A percentile compares a stretch with the other conserved stretches of the same genome.
phyloP scores from a whole-genome alignment of 2,113 vertebrate species.

The Triplophysa tibetana region DNA sequence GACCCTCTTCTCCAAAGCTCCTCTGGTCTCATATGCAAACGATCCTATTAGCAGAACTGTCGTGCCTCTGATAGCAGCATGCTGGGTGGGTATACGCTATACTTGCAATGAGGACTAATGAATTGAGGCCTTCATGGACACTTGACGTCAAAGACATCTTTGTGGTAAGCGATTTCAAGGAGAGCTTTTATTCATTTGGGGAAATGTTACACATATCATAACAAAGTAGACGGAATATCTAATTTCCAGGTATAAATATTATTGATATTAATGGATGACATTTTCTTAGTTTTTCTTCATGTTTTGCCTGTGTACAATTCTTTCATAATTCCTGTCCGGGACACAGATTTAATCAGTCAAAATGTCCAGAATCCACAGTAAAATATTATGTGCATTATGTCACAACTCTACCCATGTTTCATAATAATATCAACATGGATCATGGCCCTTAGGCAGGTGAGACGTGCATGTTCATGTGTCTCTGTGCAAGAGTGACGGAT shows the following conservation, averaged over 20 bases:
- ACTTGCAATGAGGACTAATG: slow-evolving; percentile 23
- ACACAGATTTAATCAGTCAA: background rate
- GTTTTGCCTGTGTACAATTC: background rate
- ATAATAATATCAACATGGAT: slow-evolving; percentile 41
- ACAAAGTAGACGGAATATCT: background rate
- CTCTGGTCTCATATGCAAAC: slow-evolving; percentile 44
- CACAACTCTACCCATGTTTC: background rate
- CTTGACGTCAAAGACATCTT: slow-evolving; percentile 17
- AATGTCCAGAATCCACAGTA: background rate
- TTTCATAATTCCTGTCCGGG: background rate
- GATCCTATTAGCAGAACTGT: slow-evolving; percentile 20
- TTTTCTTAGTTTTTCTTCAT: background rate
- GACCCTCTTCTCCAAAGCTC: slow-evolving; percentile 53
- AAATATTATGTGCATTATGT: slow-evolving; percentile 10
- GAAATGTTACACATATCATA: background rate
- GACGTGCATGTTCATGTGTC: background rate
- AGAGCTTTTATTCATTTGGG: background rate
- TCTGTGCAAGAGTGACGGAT: background rate
- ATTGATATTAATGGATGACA: background rate
- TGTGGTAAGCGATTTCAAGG: slow-evolving; percentile 11
- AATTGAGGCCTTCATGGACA: slow-evolving; percentile 26
- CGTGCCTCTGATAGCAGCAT: slow-evolving; percentile 9
- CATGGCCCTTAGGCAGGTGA: slow-evolving; percentile 8
- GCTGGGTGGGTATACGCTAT: slow-evolving; percentile 2
- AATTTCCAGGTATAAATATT: background rate